Evolutionary conservation across 1,140 invertebrate genomes (phyloP).

Genomic region (Mya arenaria): DNA sequence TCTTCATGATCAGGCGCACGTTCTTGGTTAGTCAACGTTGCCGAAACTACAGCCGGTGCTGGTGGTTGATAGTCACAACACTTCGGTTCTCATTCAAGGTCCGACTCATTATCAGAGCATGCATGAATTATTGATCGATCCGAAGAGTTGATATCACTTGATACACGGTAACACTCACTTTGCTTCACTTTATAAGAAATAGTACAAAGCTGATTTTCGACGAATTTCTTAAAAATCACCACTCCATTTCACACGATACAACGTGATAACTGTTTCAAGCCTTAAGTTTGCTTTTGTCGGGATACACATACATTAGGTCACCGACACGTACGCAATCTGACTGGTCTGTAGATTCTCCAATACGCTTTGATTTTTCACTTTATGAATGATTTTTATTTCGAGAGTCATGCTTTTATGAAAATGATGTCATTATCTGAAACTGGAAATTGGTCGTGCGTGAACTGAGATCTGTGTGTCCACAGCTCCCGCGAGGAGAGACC

Average conservation of each 20-base stretch:
- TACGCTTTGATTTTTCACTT: constrained; percentile 45
- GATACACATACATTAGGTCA: constrained; percentile 53
- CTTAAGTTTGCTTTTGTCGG: constrained; percentile 26
- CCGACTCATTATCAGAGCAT: not conserved
- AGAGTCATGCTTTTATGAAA: not conserved
- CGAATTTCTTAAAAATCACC: constrained; percentile 35
- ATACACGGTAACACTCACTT: constrained; percentile 29
- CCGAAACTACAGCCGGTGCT: no score
- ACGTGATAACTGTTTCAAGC: constrained; percentile 30
- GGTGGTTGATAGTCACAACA: no score
- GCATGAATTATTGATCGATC: not conserved
- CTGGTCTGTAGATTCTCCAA: no score
- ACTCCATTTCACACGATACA: constrained; percentile 11
- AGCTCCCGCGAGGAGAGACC: not conserved
- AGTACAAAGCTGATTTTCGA: constrained; percentile 13
- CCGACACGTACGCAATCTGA: constrained; percentile 8
- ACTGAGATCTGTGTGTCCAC: constrained; percentile 26
- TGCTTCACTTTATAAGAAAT: constrained; percentile 29
- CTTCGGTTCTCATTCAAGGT: no score
- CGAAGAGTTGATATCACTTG: not conserved
- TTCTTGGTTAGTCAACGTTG: no score
- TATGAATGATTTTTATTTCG: constrained; percentile 27
- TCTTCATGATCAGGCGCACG: no score
- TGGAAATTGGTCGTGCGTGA: constrained; percentile 50
- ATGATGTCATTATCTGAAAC: constrained; percentile 34